Evolutionary conservation across 2,888 invertebrate genomes (phyloP).

Genomic region (Parasteatoda lunata): DNA sequence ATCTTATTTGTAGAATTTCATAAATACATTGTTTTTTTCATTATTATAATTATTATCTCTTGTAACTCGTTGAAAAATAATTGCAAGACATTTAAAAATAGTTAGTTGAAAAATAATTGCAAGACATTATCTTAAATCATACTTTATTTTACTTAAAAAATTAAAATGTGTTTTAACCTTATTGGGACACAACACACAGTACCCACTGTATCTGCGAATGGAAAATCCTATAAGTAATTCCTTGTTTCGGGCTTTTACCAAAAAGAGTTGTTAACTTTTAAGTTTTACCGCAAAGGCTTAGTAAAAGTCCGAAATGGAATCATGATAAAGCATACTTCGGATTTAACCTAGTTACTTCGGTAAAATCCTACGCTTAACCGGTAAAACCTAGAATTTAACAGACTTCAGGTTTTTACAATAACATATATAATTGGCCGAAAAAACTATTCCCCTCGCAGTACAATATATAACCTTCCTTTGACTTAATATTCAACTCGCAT

Average conservation of each 20-base stretch:
- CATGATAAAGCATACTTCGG: conserved; percentile 14
- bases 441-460: no score
- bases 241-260: conserved; percentile 15
- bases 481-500: no score
- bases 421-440: not conserved
- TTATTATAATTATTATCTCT: not conserved
- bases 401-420: not conserved
- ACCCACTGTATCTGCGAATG: not conserved
- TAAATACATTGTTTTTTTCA: conserved; percentile 13
- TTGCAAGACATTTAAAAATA: conserved; percentile 6
- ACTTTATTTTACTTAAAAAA: not conserved
- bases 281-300: conserved; percentile 7
- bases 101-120: conserved; percentile 19
- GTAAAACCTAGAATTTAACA: conserved; percentile 4
- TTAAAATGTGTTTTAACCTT: not conserved
- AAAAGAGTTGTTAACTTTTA: not conserved
- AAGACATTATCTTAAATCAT: conserved; percentile 6
- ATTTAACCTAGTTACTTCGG: not conserved
- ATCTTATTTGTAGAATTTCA: conserved; percentile 9
- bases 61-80: conserved; percentile 13
- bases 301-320: conserved; percentile 2
- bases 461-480: no score
- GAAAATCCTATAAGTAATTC: conserved; percentile 18
- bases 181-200: not conserved
- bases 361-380: not conserved